phyloP scores from a whole-genome alignment of 1,140 invertebrate species.

The Phortica variegata region DNA sequence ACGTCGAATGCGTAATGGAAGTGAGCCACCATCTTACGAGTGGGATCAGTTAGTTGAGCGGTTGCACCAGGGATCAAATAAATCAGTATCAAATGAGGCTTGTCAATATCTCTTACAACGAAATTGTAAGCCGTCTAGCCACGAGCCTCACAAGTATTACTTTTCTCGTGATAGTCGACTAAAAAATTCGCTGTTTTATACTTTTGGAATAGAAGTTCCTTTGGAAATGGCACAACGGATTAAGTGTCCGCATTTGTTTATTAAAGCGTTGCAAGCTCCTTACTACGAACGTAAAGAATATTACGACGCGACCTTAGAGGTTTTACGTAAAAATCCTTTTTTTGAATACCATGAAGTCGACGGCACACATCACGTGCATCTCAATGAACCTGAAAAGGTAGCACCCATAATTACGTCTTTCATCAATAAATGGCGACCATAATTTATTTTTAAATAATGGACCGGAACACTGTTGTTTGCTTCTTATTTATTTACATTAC shows the following conservation, averaged over 20 bases:
- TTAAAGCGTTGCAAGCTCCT: constrained; percentile 62
- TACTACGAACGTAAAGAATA: constrained; percentile 61
- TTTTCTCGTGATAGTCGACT: constrained; percentile 64
- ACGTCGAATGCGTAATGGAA: constrained; percentile 42
- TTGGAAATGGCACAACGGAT: constrained; percentile 60
- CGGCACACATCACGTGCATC: constrained; percentile 76
- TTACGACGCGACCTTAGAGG: constrained; percentile 60
- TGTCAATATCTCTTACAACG: constrained; percentile 63
- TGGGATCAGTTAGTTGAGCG: constrained; percentile 62
- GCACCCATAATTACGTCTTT: constrained; percentile 63
- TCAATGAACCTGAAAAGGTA: constrained; percentile 67
- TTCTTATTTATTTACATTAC: too few relatives aligned
- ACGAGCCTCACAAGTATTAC: constrained; percentile 63
- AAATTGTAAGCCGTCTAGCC: constrained; percentile 60
- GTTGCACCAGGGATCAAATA: constrained; percentile 58
- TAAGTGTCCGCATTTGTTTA: constrained; percentile 62
- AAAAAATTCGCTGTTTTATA: constrained; percentile 58
- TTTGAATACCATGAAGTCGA: constrained; percentile 66
- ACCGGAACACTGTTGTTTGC: too few relatives aligned
- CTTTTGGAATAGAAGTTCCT: constrained; percentile 58
- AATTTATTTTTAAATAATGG: constrained; percentile 4
- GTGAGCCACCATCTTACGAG: constrained; percentile 63
- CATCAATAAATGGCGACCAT: constrained; percentile 59
- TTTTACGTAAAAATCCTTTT: constrained; percentile 60
- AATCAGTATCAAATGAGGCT: constrained; percentile 60